phyloP scores from a whole-genome alignment of 1,140 invertebrate species.

The Sycophaga agraensis region DNA sequence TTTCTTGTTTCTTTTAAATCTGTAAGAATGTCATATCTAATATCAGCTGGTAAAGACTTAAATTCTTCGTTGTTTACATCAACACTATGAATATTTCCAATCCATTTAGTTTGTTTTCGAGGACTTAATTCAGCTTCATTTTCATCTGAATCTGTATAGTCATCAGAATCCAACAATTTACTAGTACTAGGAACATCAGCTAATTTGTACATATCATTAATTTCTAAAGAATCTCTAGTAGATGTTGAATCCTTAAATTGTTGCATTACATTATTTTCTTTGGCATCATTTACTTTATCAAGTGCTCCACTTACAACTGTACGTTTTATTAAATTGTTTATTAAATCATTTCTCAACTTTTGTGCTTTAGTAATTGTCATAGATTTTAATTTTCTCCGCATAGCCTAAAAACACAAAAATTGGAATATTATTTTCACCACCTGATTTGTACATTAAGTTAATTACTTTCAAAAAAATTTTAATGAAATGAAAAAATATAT shows the following conservation, averaged over 20 bases:
- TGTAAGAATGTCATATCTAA: conserved; percentile 88
- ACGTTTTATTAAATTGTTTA: conserved; percentile 64
- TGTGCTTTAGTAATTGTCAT: conserved; percentile 71
- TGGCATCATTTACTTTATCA: conserved; percentile 40
- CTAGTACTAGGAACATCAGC: conserved; percentile 62
- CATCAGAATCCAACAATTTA: conserved; percentile 51
- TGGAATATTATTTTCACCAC: conserved; percentile 48
- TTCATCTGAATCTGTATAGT: conserved; percentile 42
- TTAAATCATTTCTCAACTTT: conserved; percentile 72
- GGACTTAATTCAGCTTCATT: conserved; percentile 51
- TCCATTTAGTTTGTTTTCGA: conserved; percentile 57
- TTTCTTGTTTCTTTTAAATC: conserved; percentile 91
- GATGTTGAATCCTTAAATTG: conserved; percentile 21
- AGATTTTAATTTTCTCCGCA: conserved; percentile 74
- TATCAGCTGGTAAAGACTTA: conserved; percentile 78
- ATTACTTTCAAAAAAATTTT: conserved; percentile 46
- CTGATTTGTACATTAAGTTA: conserved; percentile 49
- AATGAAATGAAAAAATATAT: conserved; percentile 4
- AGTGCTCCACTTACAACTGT: conserved; percentile 54
- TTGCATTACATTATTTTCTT: conserved; percentile 28
- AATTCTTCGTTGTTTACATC: conserved; percentile 81
- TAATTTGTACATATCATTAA: conserved; percentile 69
- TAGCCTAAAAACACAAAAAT: conserved; percentile 63
- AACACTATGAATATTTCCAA: conserved; percentile 73
- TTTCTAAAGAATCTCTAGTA: conserved; percentile 1